Evolutionary conservation across 2,113 vertebrate genomes (phyloP).

Genomic region (Dicentrarchus labrax): DNA sequence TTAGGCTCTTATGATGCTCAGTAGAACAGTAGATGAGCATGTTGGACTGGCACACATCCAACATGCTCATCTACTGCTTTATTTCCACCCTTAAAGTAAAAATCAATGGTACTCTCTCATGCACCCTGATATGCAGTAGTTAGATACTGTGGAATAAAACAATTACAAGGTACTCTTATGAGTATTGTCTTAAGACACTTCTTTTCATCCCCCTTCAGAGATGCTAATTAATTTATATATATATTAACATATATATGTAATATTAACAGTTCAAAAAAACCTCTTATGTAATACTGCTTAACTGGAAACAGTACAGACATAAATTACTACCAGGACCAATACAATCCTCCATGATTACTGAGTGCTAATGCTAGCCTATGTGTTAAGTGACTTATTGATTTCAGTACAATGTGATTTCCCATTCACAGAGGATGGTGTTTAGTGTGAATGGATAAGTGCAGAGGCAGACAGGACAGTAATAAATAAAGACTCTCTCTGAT

Average conservation of each 20-base stretch:
- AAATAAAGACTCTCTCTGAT: constrained; percentile 56
- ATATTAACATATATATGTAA: too few relatives aligned
- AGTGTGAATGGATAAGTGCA: constrained; percentile 22
- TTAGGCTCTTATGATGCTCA: neutral
- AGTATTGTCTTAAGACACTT: neutral
- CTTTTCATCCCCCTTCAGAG: neutral
- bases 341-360: constrained; percentile 34
- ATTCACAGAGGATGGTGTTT: constrained; percentile 22
- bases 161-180: neutral
- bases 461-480: constrained; percentile 26
- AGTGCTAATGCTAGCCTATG: neutral
- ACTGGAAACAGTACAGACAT: neutral
- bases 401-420: constrained; percentile 13
- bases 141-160: neutral
- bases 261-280: neutral
- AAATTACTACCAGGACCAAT: constrained; percentile 20
- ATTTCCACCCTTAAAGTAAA: neutral
- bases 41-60: neutral
- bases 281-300: constrained; percentile 6
- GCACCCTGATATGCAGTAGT: neutral
- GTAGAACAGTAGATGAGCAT: neutral
- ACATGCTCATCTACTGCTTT: neutral
- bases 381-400: constrained; percentile 45
- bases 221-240: constrained; percentile 14
- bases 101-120: neutral